Conservation (phyloP, 2,797 vertebrate genomes). For the Netta rufina region DNA sequence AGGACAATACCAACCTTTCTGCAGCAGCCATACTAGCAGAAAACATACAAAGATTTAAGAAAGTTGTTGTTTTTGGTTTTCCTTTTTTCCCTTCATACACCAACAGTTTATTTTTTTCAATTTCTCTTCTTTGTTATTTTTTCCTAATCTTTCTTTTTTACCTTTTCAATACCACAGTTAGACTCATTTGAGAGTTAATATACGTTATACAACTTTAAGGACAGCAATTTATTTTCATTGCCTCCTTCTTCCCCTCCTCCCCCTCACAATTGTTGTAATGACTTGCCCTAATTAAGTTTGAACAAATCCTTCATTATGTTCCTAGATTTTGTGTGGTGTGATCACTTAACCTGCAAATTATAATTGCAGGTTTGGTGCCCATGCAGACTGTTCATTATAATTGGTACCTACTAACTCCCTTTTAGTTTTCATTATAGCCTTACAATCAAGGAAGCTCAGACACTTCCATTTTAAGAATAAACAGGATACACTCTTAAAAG, state of each 20-base stretch:
- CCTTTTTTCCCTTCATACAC: background rate
- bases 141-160: background rate
- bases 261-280: background rate
- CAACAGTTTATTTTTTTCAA: background rate
- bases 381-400: slow-evolving; percentile 1
- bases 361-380: background rate
- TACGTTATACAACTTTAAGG: background rate
- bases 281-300: slow-evolving; percentile 45
- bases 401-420: background rate
- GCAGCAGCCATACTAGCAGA: background rate
- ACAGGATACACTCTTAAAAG: background rate
- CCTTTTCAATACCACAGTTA: background rate
- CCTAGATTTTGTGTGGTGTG: background rate
- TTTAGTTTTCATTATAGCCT: background rate
- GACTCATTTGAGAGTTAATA: background rate
- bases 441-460: background rate
- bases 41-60: background rate
- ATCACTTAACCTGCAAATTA: slow-evolving; percentile 35
- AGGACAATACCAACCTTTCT: background rate
- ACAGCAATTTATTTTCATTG: background rate
- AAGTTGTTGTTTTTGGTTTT: background rate
- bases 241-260: background rate
- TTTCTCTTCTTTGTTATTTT: background rate
- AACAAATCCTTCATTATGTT: slow-evolving; percentile 17
- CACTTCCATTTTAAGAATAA: background rate